These are phyloP conservation scores for Xiphorhynchus elegans DNA, from an alignment of 2,113 vertebrate species.

Conservation along the genomic window DNA sequence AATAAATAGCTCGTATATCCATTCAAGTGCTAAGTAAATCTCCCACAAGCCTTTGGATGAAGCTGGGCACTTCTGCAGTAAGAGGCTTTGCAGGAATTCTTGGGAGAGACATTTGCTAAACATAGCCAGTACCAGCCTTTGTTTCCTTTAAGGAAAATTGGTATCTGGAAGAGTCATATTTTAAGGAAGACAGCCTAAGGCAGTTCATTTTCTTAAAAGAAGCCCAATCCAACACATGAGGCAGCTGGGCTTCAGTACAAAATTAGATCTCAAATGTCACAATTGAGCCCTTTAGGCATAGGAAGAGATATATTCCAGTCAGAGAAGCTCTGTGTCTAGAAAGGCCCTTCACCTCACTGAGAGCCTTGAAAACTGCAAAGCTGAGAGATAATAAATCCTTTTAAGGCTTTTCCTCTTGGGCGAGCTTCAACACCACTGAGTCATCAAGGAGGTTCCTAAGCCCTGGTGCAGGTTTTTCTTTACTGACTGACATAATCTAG, in stretches of 20 bases:
- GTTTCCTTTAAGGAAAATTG: conserved; percentile 15
- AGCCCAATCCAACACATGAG: background rate
- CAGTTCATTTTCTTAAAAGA: conserved; percentile 29
- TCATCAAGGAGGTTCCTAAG: background rate
- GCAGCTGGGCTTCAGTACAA: background rate
- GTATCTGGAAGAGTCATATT: background rate
- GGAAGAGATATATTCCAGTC: background rate
- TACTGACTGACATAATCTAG: background rate
- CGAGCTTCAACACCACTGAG: background rate
- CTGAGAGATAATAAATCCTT: background rate
- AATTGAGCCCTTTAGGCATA: background rate
- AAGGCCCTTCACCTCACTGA: background rate
- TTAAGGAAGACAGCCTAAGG: conserved; percentile 35
- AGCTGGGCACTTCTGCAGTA: background rate
- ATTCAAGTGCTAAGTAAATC: background rate
- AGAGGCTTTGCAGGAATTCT: conserved; percentile 14
- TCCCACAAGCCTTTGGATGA: background rate
- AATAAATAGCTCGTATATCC: background rate
- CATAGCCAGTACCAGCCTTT: background rate
- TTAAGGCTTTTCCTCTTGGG: background rate
- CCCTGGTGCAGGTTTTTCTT: background rate
- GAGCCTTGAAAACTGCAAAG: background rate
- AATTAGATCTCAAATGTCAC: background rate
- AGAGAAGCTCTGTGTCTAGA: background rate
- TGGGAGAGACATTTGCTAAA: conserved; percentile 2